Percentiles rank a stretch among this genome's conserved stretches.
Evolutionary conservation across 2,113 vertebrate genomes (phyloP).

Genomic region (Syngnathoides biaculeatus): DNA sequence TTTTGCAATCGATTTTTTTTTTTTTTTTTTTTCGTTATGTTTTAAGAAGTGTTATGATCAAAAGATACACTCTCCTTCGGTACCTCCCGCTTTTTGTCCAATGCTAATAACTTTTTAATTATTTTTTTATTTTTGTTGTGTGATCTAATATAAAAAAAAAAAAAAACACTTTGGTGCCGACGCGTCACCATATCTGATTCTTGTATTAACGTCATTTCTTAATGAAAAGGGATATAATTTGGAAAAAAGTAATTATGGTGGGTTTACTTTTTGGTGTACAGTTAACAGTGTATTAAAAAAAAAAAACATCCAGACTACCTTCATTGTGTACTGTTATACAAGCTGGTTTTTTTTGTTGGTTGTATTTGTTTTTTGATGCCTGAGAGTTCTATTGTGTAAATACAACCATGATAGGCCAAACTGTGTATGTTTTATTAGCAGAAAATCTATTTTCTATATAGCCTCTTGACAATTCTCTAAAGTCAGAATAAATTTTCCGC

Average conservation of each 20-base stretch:
- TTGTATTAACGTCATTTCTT: conserved; percentile 97
- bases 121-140: conserved; percentile 89
- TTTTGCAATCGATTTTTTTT: too few relatives aligned
- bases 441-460: conserved; percentile 81
- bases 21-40: conserved; percentile 71
- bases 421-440: conserved; percentile 70
- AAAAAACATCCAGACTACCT: conserved; percentile 78
- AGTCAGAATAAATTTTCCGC: conserved; percentile 86
- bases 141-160: conserved; percentile 98
- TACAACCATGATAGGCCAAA: conserved; percentile 42
- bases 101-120: conserved; percentile 96
- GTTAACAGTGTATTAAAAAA: conserved; percentile 94
- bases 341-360: conserved; percentile 53
- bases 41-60: conserved; percentile 73
- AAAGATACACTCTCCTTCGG: conserved; percentile 72
- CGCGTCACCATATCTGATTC: conserved; percentile 87
- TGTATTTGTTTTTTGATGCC: conserved; percentile 48
- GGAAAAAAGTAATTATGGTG: conserved; percentile 86
- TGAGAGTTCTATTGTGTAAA: conserved; percentile 33
- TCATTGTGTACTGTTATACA: conserved; percentile 69
- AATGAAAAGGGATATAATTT: conserved; percentile 99
- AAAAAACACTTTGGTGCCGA: conserved; percentile 76
- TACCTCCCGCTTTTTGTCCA: conserved; percentile 74
- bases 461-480: conserved; percentile 85
- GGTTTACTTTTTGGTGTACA: conserved; percentile 81